These are phyloP conservation scores for Chloroceryle amazona DNA, from an alignment of 2,797 vertebrate genomes.

Conservation along the genomic window DNA sequence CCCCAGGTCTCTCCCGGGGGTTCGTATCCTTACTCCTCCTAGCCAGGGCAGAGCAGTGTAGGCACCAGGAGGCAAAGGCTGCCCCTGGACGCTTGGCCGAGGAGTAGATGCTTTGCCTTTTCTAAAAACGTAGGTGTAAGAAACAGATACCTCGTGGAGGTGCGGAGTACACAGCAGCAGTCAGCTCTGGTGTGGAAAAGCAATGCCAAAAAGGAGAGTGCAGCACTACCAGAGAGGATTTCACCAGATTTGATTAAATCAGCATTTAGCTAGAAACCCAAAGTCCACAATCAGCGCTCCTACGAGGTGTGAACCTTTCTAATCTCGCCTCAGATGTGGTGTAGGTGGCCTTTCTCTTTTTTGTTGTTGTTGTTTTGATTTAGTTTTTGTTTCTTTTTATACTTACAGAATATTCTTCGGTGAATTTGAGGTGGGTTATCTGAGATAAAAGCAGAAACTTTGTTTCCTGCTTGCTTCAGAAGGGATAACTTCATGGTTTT, in stretches of 20 bases:
- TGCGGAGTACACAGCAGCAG: not conserved
- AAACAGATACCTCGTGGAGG: not conserved
- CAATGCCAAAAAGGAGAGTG: not conserved
- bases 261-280: not conserved
- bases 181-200: not conserved
- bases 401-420: not conserved
- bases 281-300: not conserved
- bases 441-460: not conserved
- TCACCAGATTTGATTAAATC: not conserved
- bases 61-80: not conserved
- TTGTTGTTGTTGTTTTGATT: not conserved
- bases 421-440: not conserved
- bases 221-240: not conserved
- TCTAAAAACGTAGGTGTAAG: not conserved
- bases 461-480: not conserved
- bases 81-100: not conserved
- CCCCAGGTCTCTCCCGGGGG: not conserved
- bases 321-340: not conserved
- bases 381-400: not conserved
- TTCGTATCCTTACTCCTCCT: not conserved
- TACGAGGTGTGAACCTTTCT: fast-evolving
- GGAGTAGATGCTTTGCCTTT: not conserved
- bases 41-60: not conserved
- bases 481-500: not conserved
- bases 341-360: not conserved